A percentile compares a stretch with the other conserved stretches of the same genome.
phyloP scores from a whole-genome alignment of 2,888 invertebrate species.

The Drosophila maculinotata region DNA sequence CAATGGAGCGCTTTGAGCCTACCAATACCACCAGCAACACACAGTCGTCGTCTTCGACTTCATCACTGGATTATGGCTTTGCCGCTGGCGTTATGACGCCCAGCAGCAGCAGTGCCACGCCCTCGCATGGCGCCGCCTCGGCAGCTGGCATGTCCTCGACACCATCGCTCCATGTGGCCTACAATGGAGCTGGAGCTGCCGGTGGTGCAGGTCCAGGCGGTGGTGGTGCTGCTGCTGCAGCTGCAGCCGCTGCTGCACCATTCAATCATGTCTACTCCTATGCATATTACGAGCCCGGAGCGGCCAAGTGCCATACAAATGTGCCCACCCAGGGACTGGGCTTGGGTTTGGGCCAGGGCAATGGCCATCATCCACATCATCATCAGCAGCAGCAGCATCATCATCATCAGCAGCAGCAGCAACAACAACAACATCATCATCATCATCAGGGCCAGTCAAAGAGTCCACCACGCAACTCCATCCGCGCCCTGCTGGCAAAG shows the following conservation, averaged over 20 bases:
- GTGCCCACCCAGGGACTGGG: conserved; percentile 85
- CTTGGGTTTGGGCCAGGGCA: conserved; percentile 53
- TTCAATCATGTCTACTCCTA: conserved; percentile 90
- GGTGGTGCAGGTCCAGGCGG: background rate
- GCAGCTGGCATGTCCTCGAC: conserved; percentile 60
- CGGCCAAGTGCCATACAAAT: conserved; percentile 88
- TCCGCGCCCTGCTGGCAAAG: conserved; percentile 83
- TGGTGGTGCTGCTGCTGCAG: conserved; percentile 18
- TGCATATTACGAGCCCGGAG: conserved; percentile 92
- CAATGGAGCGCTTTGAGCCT: conserved; percentile 88
- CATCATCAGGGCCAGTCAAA: conserved; percentile 74
- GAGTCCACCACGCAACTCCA: conserved; percentile 84
- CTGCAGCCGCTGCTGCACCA: conserved; percentile 58
- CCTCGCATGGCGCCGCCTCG: conserved; percentile 67
- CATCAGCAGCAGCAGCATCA: background rate
- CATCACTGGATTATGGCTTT: conserved; percentile 83
- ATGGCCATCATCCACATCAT: conserved; percentile 38
- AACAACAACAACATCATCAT: background rate
- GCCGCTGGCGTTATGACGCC: conserved; percentile 83
- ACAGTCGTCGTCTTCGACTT: conserved; percentile 79
- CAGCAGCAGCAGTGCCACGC: conserved; percentile 74
- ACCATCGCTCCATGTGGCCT: conserved; percentile 68
- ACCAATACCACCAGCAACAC: conserved; percentile 82
- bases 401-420: background rate
- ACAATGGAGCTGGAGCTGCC: conserved; percentile 56